Evolutionary conservation across 1,140 invertebrate genomes (phyloP), one percentile per base, ranked within the genome.

Genomic region (Penaeus indicus): DNA sequence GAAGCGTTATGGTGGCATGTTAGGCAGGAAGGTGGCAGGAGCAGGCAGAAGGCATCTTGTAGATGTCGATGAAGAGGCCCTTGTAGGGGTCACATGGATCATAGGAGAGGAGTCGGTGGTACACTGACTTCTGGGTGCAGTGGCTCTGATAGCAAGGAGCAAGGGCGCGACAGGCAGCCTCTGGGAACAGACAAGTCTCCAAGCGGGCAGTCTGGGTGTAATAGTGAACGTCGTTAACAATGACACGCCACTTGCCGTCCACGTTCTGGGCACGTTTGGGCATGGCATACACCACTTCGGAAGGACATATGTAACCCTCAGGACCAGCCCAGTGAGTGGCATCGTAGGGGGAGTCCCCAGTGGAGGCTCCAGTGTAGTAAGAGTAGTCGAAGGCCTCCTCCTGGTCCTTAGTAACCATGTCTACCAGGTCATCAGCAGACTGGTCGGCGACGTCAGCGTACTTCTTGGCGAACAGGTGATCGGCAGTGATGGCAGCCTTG

Each of bases 201-300:
- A 88, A 67, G 61, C 86, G 80, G 54, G 86, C 81, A 18, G 86
- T 88, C 81, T 88, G 86, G 47, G 81, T 88, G 61, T 88, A 88
- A 72, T 88, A 88, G 86, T 88, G 86, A 38, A 88, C 86, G 47
- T 91, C 84, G 78, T 92, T 91, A 18, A 92, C 90, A 63, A 92
- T 91, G 16, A 92, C 92, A 47, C 91, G 86, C 92, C 92, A 92
- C 89, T 92, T 85, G 63, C 91, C 92, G 60, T 92, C 89, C 7
- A 90, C 91, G 47, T 88, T 88, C 69, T 77, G 86, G 86, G 86
- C 86, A 77, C 86, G 86, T 32, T 63, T 78, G 80, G 81, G 67
- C 62, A 25, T 81, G 81, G 81, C 86, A 54, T 88, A 88, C 32
- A 61, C 86, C 18, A 88, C 86, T 60, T 88, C 81, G 10, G 86